Evolutionary conservation across 2,113 vertebrate genomes (phyloP), one percentile per base, ranked within the genome.

Genomic region (Cisticola juncidis): DNA sequence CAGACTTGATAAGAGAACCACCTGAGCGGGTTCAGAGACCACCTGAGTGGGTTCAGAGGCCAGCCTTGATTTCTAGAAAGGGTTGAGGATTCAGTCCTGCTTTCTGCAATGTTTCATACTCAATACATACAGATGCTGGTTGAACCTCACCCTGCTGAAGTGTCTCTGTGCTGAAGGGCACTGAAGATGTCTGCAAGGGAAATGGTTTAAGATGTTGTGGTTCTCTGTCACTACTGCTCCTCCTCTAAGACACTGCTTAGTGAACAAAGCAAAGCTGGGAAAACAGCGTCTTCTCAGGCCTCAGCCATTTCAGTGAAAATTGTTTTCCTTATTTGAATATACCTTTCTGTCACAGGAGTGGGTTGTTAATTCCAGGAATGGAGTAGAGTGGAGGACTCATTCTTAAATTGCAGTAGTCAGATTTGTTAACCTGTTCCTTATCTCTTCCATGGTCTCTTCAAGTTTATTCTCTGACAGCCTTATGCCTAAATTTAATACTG

Each of bases 91-190:
- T 62, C 40, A 60, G 9, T 62, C 47, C 16, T 38, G 16, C 4
- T 54, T 89, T 89, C 33, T 65, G 7, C 17, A 9, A 9, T 51
- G 6, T 42, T 78, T 91, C 16, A 19, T 9, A 12, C 5, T 35
- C 5, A 0, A 22, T 50, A 19, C 25, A 10, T 28, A 5, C 0
- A 58, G 47, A 18, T 78, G 29, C 44, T 76, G 6, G 2, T 7
- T 78, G 45, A 77, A 53, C 28, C 12, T 82, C 28, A 38, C 8
- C 42, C n/a, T 85, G 62, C 44, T 85, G 38, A 72, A 33, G 9
- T 38, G 23, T 11, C n/a, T 88, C 68, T 83, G 22, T 60, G 31
- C 36, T 88, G 76, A 78, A 70, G 28, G 45, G 23, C 38, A 33
- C 47, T 47, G 64, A 82, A 45, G 22, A 26, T 45, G 8, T 62